Base-by-base conservation (phyloP, 1,140 invertebrate species). In the Wasmannia auropunctata region DNA sequence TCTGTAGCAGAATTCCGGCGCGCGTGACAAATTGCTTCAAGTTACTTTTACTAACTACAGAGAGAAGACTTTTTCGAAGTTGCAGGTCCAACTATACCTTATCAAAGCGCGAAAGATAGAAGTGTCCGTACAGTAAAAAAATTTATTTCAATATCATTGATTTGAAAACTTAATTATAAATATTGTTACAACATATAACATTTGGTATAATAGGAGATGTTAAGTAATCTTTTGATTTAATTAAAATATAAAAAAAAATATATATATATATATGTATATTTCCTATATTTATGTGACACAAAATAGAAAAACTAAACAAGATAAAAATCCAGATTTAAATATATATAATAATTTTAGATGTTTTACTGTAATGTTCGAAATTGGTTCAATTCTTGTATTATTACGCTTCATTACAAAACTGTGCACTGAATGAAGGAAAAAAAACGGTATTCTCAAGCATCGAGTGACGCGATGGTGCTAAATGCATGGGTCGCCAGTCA, bases 1-100 rank as follows among this genome's bases (percentile, higher is more conserved):
- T 28, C 72, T 46, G 60, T 49, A 43, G 84, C 46, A 58, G 60
- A 75, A 86, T 83, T 79, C 76, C n/a, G 56, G n/a, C 34, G 51
- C 40, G 46, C 63, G 56, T 34, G 49, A 87, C 51, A 83, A 83
- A 83, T 83, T 43, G 49, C 37, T 28, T 58, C 51, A 25, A 83
- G 65, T 60, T 83, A 83, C 67, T 83, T 74, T 74, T 58, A 46
- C 67, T 46, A 58, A 56, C 25, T 72, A 19, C 43, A 22, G 34
- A n/a, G n/a, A n/a, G n/a, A 63, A 54, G 46, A 37, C 54, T 83
- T 74, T 58, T 74, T 58, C 25, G 14, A 58, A 72, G 56, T 46
- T 58, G 28, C 25, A 25, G 19, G 14, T 46, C 19, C 25, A 19
- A 56, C 37, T 58, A 6, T 28, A 56, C 25, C 16, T 46, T n/a